phyloP scores from a whole-genome alignment of 2,113 vertebrate genomes.

The Australoheros scitulus region DNA sequence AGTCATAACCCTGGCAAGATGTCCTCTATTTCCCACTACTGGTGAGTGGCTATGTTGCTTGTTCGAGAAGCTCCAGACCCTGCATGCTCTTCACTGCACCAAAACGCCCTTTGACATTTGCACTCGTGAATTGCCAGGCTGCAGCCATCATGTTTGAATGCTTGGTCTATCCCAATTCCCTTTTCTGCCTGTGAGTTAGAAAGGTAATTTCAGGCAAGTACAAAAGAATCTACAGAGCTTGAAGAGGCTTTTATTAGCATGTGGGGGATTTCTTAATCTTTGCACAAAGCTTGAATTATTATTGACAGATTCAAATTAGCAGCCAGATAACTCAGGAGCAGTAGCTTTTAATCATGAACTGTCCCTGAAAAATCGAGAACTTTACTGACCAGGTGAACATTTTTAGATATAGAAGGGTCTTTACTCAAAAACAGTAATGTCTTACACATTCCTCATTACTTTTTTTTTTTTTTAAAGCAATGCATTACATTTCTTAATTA shows the following conservation, averaged over 20 bases:
- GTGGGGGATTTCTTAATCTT: neutral
- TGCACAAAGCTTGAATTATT: neutral
- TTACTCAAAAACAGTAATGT: neutral
- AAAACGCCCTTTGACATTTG: constrained; percentile 53
- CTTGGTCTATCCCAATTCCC: constrained; percentile 18
- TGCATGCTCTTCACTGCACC: constrained; percentile 37
- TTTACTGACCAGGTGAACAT: neutral
- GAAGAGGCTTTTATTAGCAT: neutral
- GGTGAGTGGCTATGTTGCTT: constrained; percentile 39
- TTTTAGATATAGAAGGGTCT: neutral
- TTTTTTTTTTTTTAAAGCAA: neutral
- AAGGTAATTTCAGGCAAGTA: constrained; percentile 21
- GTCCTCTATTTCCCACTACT: constrained; percentile 67
- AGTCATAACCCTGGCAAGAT: constrained; percentile 74
- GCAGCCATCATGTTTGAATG: constrained; percentile 8
- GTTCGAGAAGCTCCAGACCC: constrained; percentile 44
- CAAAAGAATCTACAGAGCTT: neutral
- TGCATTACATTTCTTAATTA: too few relatives aligned
- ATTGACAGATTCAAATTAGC: neutral
- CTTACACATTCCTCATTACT: neutral
- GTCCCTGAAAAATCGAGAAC: neutral
- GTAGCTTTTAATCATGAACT: neutral
- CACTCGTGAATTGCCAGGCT: neutral
- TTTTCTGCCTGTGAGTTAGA: neutral
- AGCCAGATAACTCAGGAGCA: neutral